Base-by-base conservation (phyloP, 2,888 invertebrate genomes). In the Ophion ellenae region DNA sequence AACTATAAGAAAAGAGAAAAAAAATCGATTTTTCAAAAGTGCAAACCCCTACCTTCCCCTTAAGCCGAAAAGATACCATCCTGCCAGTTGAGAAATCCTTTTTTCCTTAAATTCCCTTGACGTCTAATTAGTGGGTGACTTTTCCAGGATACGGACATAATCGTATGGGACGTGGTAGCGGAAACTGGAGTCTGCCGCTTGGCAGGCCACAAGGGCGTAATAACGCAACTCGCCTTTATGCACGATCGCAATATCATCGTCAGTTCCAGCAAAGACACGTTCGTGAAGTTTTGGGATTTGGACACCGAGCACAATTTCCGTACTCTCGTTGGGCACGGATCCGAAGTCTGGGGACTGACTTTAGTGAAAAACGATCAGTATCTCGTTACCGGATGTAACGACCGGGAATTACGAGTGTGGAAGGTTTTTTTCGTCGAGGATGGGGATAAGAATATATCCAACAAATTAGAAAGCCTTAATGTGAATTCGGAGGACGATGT, bases 221-320 rank as follows among this genome's bases (percentile, higher is more conserved):
- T 99, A 24, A 99, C 99, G 0, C 97, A 97, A 94, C 94, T 97
- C 0, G 95, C 96, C 9, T 98, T 98, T 90, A 95, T 98, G 93
- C 95, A 96, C 82, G 95, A 96, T 81, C 95, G 96, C 88, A 96
- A 96, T 88, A 95, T 97, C 87, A 93, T 98, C 10, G 95, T 98
- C 9, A 97, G 97, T 90, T 96, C 97, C 59, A 99, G 99, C 0
- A 99, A 98, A 94, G 99, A 99, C 93, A 97, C 97, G 10, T 97
- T 97, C 93, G 96, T 99, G 0, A 99, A 99, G 94, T 98, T 99
- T 93, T 99, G 99, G 99, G 98, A 99, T 94, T 95, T 99, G 88
- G 97, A 98, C 89, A 98, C 98, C 7, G 97, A 98, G 90, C 97
- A 98, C 92, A 99, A 99, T 94, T 99, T 99, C 92, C 98, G 98